These are phyloP conservation scores for Drosophila acutilabella DNA, from an alignment of 2,888 invertebrate species.

Conservation along the genomic window DNA sequence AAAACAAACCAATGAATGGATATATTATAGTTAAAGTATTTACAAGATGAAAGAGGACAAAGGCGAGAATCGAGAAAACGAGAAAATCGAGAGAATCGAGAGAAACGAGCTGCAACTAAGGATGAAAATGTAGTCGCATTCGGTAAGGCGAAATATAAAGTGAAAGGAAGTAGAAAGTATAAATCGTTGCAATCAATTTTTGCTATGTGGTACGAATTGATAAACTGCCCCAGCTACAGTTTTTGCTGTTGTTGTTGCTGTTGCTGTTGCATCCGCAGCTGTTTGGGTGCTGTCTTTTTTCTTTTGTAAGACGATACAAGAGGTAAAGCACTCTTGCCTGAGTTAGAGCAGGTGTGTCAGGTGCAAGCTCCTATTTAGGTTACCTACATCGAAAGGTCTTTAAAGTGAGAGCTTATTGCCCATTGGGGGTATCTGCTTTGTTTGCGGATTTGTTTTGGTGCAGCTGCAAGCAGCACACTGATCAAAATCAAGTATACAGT, in stretches of 20 bases:
- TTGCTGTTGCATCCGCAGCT: slow-evolving; percentile 41
- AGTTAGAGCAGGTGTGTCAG: slow-evolving; percentile 27
- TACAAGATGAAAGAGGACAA: slow-evolving; percentile 71
- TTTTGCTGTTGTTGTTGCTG: background rate
- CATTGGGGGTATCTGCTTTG: slow-evolving; percentile 28
- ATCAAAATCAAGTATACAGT: background rate
- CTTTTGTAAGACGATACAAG: slow-evolving; percentile 45
- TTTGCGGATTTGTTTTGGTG: slow-evolving; percentile 38
- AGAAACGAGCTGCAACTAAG: slow-evolving; percentile 18
- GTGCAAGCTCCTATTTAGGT: slow-evolving; percentile 65
- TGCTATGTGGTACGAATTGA: slow-evolving; percentile 80
- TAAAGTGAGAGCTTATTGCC: slow-evolving; percentile 56
- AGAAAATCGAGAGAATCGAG: slow-evolving; percentile 5
- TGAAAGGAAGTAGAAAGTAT: slow-evolving; percentile 82
- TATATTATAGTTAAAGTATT: slow-evolving; percentile 80
- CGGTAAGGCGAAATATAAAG: slow-evolving; percentile 67
- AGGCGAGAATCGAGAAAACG: slow-evolving; percentile 30
- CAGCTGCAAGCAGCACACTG: slow-evolving; percentile 3
- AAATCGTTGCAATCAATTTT: slow-evolving; percentile 81
- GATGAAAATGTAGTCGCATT: slow-evolving; percentile 48
- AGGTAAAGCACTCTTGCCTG: slow-evolving; percentile 19
- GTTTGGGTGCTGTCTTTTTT: slow-evolving; percentile 18
- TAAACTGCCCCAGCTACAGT: slow-evolving; percentile 68
- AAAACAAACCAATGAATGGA: slow-evolving; percentile 79
- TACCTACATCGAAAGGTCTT: slow-evolving; percentile 54